Base-by-base conservation (phyloP, 2,113 vertebrate species). In the Sorex araneus region DNA sequence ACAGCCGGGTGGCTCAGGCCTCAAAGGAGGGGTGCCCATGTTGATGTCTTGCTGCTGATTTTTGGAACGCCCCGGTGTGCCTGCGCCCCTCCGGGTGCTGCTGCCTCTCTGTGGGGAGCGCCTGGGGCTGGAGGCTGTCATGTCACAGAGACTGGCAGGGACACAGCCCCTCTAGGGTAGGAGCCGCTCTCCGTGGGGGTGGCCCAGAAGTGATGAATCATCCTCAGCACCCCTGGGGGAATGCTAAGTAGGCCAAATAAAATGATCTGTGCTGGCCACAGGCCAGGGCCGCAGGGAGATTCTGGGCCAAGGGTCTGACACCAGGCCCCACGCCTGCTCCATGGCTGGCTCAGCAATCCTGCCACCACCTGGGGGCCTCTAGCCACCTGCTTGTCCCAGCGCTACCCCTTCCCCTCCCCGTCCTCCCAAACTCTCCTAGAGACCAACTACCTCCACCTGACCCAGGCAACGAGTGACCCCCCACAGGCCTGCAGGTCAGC, bases 241-340 rank as follows among this genome's bases (percentile, higher is more conserved):
- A 89, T 19, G 69, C 90, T 95, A 96, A 97, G 93, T 95, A 97
- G 97, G 97, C 97, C 96, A 95, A 94, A 95, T 90, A 94, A 71
- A 0, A 94, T 74, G 91, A 97, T 90, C 10, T 0, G 90, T 94
- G 94, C 76, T 93, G 97, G 96, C 96, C 50, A 45, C 92, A 83
- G 87, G 96, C 97, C 97, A 97, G 97, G 96, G 94, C 0, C 0
- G 94, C 94, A 54, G 74, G 96, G 92, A 77, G 84, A 86, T 96
- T 95, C 95, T 70, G 77, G 73, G 90, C 96, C 2, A 0, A 94
- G 85, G 90, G 67, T 76, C 90, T 92, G 94, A 34, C 86, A 6
- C 27, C 82, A 71, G 64, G 95, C 92, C 47, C 64, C 19, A 89
- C 57, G 64, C 7, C 9, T 0, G 0, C 30, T 0, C 0, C 0